Conservation (phyloP, 2,797 vertebrate genomes). For the Pitangus sulphuratus region DNA sequence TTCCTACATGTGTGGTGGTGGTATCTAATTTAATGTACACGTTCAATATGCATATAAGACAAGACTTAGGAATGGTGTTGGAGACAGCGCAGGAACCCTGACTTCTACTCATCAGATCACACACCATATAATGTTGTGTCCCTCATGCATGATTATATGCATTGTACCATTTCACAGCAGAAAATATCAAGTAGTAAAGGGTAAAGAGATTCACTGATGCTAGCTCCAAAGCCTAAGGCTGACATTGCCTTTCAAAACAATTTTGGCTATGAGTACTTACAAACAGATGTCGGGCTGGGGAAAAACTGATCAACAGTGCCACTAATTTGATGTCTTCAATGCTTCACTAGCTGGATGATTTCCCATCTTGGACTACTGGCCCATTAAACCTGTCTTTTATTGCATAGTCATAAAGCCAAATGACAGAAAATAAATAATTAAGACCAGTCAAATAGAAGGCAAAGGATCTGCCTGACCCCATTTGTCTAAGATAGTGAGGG, state of each 20-base stretch:
- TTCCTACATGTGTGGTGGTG: neutral
- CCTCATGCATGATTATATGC: neutral
- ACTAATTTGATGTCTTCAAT: constrained; percentile 37
- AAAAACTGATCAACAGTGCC: neutral
- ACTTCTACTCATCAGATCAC: neutral
- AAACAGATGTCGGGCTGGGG: constrained; percentile 30
- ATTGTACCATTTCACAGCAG: neutral
- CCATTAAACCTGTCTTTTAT: constrained; percentile 63
- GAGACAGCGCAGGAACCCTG: neutral
- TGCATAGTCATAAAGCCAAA: constrained; percentile 51
- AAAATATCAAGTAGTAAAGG: constrained; percentile 21
- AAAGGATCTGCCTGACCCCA: neutral
- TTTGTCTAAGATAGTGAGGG: constrained; percentile 8
- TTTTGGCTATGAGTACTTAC: neutral
- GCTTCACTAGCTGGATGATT: constrained; percentile 46
- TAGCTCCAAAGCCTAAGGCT: neutral
- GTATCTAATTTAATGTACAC: neutral
- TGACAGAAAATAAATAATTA: constrained; percentile 65
- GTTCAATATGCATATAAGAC: neutral
- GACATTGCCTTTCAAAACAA: constrained; percentile 12
- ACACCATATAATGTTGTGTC: neutral
- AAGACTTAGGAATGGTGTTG: neutral
- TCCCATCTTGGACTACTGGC: constrained; percentile 36
- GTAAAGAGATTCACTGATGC: neutral
- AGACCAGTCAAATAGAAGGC: constrained; percentile 46